Evolutionary conservation across 2,888 invertebrate species (phyloP).

Genomic region (Hypena proboscidalis): DNA sequence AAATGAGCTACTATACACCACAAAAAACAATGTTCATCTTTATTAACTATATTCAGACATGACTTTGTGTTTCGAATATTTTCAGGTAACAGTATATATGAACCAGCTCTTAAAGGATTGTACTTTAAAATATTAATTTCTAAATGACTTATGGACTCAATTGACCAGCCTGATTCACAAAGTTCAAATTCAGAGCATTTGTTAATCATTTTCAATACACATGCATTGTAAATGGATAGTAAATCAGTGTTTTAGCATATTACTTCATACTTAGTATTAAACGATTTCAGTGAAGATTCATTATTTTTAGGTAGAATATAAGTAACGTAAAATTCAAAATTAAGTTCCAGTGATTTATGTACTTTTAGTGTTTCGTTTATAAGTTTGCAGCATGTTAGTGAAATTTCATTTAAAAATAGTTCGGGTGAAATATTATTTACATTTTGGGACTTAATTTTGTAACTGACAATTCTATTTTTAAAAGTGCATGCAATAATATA

Average conservation of each 20-base stretch:
- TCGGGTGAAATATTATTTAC: too few relatives aligned
- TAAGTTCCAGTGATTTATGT: too few relatives aligned
- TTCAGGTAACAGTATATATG: constrained; percentile 5
- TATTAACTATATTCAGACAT: constrained; percentile 4
- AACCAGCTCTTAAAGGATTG: constrained; percentile 18
- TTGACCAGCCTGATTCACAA: constrained; percentile 12
- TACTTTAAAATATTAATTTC: constrained; percentile 20
- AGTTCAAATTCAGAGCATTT: constrained; percentile 2
- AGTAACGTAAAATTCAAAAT: constrained; percentile 1
- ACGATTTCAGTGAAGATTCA: constrained; percentile 10
- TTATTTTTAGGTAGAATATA: constrained; percentile 12
- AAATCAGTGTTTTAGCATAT: constrained; percentile 3
- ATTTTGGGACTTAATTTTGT: too few relatives aligned
- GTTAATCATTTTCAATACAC: not conserved
- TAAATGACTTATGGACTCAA: constrained; percentile 6
- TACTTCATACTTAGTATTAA: constrained; percentile 10
- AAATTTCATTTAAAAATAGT: too few relatives aligned
- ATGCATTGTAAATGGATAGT: not conserved
- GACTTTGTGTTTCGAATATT: not conserved
- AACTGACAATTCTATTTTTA: too few relatives aligned
- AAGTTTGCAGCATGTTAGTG: too few relatives aligned
- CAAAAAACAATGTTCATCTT: constrained; percentile 18
- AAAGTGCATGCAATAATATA: too few relatives aligned
- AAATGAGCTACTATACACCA: constrained; percentile 21
- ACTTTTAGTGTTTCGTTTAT: too few relatives aligned